phyloP scores from a whole-genome alignment of 1,140 invertebrate species.

The Caerostris darwini region DNA sequence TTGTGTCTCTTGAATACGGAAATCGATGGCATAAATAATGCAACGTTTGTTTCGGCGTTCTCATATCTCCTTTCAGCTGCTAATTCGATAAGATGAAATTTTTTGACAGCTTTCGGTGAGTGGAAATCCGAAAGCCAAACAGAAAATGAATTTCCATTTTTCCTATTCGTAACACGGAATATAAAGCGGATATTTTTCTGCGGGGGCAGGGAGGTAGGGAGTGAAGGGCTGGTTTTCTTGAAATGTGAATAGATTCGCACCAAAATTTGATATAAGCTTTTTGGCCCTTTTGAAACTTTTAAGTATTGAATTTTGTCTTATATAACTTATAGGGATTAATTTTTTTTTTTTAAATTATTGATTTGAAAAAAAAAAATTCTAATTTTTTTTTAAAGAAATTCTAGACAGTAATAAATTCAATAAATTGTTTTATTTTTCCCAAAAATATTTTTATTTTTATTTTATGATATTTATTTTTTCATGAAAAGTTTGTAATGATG shows the following conservation, averaged over 20 bases:
- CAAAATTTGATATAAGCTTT: background rate
- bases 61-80: slow-evolving; percentile 46
- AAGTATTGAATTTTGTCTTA: background rate
- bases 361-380: background rate
- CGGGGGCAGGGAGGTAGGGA: background rate
- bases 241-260: background rate
- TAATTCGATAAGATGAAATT: slow-evolving; percentile 64
- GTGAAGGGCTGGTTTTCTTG: background rate
- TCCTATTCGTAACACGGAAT: slow-evolving; percentile 39
- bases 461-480: too few relatives aligned
- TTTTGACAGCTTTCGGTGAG: slow-evolving; percentile 41
- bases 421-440: background rate
- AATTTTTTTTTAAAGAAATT: background rate
- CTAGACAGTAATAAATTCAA: too few relatives aligned
- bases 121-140: slow-evolving; percentile 52
- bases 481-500: too few relatives aligned
- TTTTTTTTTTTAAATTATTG: background rate
- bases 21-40: slow-evolving; percentile 66
- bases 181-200: background rate
- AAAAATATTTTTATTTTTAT: background rate
- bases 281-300: background rate
- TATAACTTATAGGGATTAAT: background rate
- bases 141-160: slow-evolving; percentile 60
- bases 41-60: slow-evolving; percentile 13
- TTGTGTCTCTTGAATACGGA: slow-evolving; percentile 25